Conservation (phyloP, 2,888 invertebrate species). For the Habroteleia sp. region DNA sequence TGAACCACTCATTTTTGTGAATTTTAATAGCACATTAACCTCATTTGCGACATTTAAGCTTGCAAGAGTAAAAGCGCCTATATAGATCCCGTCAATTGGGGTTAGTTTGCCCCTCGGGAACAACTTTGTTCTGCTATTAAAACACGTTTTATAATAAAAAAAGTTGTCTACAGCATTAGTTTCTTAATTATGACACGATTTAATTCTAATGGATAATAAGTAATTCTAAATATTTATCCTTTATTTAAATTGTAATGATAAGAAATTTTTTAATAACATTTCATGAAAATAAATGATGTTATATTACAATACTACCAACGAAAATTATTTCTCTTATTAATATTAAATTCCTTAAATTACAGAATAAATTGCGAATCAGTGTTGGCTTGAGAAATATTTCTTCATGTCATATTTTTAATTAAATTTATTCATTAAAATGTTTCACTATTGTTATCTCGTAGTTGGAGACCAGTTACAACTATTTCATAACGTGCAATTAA, state of each 20-base stretch:
- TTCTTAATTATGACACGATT: neutral
- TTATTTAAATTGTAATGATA: too few relatives aligned
- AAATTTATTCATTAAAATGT: conserved; percentile 14
- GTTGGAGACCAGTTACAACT: conserved; percentile 5
- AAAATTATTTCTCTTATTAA: too few relatives aligned
- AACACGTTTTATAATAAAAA: conserved; percentile 1
- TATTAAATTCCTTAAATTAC: too few relatives aligned
- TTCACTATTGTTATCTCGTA: conserved; percentile 16
- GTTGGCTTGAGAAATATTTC: too few relatives aligned
- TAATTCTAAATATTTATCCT: too few relatives aligned
- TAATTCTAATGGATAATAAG: conserved; percentile 7
- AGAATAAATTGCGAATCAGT: too few relatives aligned
- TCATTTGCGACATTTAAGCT: conserved; percentile 31
- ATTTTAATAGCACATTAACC: conserved; percentile 45
- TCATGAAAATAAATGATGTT: too few relatives aligned
- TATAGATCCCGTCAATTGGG: conserved; percentile 15
- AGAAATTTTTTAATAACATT: too few relatives aligned
- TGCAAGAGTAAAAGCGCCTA: conserved; percentile 20
- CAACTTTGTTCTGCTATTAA: neutral
- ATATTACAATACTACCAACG: too few relatives aligned
- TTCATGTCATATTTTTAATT: conserved; percentile 18
- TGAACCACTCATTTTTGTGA: conserved; percentile 23
- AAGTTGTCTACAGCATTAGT: too few relatives aligned
- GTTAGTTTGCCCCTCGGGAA: conserved; percentile 23
- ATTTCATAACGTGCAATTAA: conserved; percentile 26